Conservation (phyloP, 2,888 invertebrate species). For the Agrotis clavis region DNA sequence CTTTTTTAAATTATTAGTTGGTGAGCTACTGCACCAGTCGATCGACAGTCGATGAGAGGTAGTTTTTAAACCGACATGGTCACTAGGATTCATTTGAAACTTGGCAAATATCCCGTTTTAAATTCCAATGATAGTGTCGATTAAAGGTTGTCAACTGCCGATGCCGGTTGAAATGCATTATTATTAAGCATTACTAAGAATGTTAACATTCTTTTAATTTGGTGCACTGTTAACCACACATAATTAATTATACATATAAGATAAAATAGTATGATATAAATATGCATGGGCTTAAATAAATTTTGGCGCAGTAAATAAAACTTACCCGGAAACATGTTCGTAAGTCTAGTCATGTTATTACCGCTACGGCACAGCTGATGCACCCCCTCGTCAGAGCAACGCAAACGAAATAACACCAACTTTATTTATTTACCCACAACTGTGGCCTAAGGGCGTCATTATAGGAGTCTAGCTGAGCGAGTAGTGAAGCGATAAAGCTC, state of each 20-base stretch:
- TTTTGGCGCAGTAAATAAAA: background rate
- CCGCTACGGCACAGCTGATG: constrained; percentile 28
- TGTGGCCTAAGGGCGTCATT: constrained; percentile 4
- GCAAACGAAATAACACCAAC: constrained; percentile 25
- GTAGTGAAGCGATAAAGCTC: background rate
- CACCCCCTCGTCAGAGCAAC: constrained; percentile 10
- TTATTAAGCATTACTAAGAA: too few species aligned
- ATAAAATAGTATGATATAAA: too few species aligned
- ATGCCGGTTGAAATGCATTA: background rate
- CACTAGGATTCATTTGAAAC: too few species aligned
- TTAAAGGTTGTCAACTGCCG: background rate
- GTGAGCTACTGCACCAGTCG: too few species aligned
- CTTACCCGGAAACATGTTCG: background rate
- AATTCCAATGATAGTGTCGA: too few species aligned
- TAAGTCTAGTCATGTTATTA: constrained; percentile 9
- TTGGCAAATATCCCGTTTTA: too few species aligned
- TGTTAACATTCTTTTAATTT: background rate
- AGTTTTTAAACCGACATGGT: too few species aligned
- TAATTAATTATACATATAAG: too few species aligned
- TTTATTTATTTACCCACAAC: constrained; percentile 39
- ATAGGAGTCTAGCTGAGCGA: background rate
- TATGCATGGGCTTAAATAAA: background rate
- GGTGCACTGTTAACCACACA: too few species aligned
- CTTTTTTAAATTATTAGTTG: too few species aligned
- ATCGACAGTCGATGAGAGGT: too few species aligned